Evolutionary conservation across 2,797 vertebrate species (phyloP), one percentile per base, ranked within the genome.

Genomic region (Falco berigora): DNA sequence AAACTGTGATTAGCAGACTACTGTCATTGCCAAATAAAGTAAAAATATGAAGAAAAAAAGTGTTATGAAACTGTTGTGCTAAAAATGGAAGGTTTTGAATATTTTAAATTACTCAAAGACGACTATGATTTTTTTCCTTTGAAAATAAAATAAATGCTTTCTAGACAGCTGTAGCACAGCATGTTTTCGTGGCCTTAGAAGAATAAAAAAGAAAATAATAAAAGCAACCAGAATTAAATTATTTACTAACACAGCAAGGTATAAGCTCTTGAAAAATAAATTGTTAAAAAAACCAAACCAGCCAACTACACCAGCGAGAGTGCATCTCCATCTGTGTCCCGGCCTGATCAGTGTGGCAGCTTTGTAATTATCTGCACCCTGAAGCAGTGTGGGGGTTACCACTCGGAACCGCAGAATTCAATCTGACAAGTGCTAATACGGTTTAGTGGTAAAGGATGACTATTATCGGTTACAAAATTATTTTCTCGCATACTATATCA

Each of bases 1-100:
- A 89, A 90, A 63, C 80, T 90, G 53, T 63, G 94, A 97, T 90
- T 92, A 95, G 91, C n/a, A n/a, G 90, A 85, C 80, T 81, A 81
- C 87, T 92, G 20, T 94, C 88, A 53, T 96, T 96, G 96, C 97
- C 97, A 94, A 96, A 95, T 72, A 85, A 96, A 97, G 89, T 76
- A 96, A 95, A 94, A 93, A 88, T n/a, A 64, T 77, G 67, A 88
- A 96, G 69, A 47, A 78, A 72, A 83, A 71, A 92, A 64, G 40
- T 58, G 67, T 94, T 91, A 92, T 96, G 92, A 96, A 97, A 95
- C 61, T 28, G 62, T 95, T 96, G 64, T 96, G 91, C 94, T 97
- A 87, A 86, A 86, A 90, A 79, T 46, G 49, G 50, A 91, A 93
- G 58, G 46, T 32, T 95, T 92, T 56, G 75, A 79, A 59, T 85